These are phyloP conservation scores for Nematostella vectensis DNA, from an alignment of 92 coral and sea anemone genomes.

Conservation along the genomic window DNA sequence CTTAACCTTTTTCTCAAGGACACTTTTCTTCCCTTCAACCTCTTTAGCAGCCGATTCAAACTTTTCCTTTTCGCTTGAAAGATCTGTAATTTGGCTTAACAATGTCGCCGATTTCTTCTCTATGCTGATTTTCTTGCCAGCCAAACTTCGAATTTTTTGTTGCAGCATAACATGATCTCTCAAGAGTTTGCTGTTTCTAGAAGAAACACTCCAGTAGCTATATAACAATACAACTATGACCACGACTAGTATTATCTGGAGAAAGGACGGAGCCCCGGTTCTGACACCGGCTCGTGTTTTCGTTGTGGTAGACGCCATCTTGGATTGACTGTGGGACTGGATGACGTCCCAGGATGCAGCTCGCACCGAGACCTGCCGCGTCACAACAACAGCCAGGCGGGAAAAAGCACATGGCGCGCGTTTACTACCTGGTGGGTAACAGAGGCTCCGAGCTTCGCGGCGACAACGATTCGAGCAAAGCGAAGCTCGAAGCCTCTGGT, in stretches of 20 bases:
- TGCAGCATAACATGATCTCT: conserved; percentile 58
- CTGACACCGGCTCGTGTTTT: conserved; percentile 39
- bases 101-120: conserved; percentile 37
- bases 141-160: conserved; percentile 47
- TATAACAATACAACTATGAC: conserved; percentile 52
- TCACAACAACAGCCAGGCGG: no score
- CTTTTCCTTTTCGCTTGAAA: conserved; percentile 25
- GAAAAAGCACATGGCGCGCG: no score
- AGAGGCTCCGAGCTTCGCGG: no score
- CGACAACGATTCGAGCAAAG: no score
- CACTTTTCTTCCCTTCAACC: conserved; percentile 1
- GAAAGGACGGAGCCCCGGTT: conserved; percentile 53
- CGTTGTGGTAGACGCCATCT: conserved; percentile 53
- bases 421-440: no score
- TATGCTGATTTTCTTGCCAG: conserved; percentile 31
- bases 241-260: conserved; percentile 53
- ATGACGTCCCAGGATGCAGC: background rate
- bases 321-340: background rate
- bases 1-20: conserved; percentile 3
- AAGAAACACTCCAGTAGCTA: conserved; percentile 87
- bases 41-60: conserved; percentile 2
- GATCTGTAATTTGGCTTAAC: conserved; percentile 19
- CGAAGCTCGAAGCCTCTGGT: no score
- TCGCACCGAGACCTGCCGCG: no score
- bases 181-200: conserved; percentile 61